Conservation (phyloP, 2,113 vertebrate species). For the Callipepla californica region DNA sequence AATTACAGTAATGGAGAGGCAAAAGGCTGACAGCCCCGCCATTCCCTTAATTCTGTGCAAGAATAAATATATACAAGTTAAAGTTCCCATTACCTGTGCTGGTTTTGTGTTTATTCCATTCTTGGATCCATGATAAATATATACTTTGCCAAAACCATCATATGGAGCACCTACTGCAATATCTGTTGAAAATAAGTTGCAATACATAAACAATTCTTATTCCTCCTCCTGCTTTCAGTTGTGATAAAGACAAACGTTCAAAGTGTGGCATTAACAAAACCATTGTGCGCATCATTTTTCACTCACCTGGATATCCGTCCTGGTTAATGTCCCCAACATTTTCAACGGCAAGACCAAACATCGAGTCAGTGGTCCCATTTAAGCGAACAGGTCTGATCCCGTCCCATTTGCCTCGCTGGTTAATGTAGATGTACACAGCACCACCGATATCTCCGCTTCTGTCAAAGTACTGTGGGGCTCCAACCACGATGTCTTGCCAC, state of each 20-base stretch:
- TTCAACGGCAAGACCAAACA: constrained; percentile 96
- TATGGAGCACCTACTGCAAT: constrained; percentile 94
- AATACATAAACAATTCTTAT: neutral
- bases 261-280: neutral
- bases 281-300: accelerated
- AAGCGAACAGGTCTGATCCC: constrained; percentile 84
- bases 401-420: constrained; percentile 87
- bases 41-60: neutral
- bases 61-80: neutral
- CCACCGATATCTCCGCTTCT: constrained; percentile 91
- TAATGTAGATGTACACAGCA: constrained; percentile 95
- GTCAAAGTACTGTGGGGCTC: constrained; percentile 96
- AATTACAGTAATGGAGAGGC: neutral
- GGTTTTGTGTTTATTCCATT: constrained; percentile 87
- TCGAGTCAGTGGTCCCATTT: constrained; percentile 91
- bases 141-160: constrained; percentile 89
- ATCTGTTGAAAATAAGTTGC: constrained; percentile 80
- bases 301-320: constrained; percentile 89
- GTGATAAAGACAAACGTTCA: neutral
- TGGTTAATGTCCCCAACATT: constrained; percentile 93
- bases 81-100: constrained; percentile 84
- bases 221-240: neutral
- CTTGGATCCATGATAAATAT: constrained; percentile 91
- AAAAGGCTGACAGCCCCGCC: neutral
- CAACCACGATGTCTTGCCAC: constrained; percentile 97